Percentiles rank a stretch among this genome's conserved stretches.
phyloP scores from a whole-genome alignment of 2,888 invertebrate genomes.

The Agrochola lychnidis region DNA sequence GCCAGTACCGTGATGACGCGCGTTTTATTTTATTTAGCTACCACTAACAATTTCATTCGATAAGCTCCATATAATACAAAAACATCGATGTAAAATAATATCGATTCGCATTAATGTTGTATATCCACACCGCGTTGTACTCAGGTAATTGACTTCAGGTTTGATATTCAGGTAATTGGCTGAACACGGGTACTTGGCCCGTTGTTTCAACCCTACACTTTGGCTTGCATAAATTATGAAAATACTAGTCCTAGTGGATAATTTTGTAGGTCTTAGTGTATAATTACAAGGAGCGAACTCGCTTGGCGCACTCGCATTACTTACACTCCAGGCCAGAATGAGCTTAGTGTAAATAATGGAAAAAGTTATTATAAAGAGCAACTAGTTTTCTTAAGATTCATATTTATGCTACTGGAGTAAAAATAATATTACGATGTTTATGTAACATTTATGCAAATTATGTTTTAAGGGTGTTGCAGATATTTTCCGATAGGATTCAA shows the following conservation, averaged over 20 bases:
- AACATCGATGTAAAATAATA: constrained; percentile 31
- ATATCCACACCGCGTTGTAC: constrained; percentile 48
- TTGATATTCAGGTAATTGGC: constrained; percentile 65
- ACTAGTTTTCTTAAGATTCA: constrained; percentile 46
- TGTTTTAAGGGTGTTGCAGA: not conserved
- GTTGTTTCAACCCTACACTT: constrained; percentile 76
- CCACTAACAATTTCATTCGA: constrained; percentile 41
- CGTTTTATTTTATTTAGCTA: constrained; percentile 55
- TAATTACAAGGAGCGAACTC: constrained; percentile 75
- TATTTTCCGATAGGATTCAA: constrained; percentile 19
- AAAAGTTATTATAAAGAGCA: constrained; percentile 57
- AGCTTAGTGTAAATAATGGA: constrained; percentile 63
- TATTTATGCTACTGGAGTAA: constrained; percentile 12
- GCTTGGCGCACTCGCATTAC: constrained; percentile 61
- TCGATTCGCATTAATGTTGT: constrained; percentile 59
- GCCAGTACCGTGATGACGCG: constrained; percentile 51
- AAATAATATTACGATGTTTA: constrained; percentile 9
- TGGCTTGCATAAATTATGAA: constrained; percentile 80
- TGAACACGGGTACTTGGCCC: constrained; percentile 70
- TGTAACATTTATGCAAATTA: constrained; percentile 22
- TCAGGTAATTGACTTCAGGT: constrained; percentile 44
- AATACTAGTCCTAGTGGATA: constrained; percentile 75
- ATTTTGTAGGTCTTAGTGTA: constrained; percentile 77
- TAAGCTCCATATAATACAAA: constrained; percentile 30
- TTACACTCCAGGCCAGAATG: constrained; percentile 66